These are phyloP conservation scores for Epizoanthus rinbou DNA, from an alignment of 92 coral and sea anemone species.

Conservation along the genomic window DNA sequence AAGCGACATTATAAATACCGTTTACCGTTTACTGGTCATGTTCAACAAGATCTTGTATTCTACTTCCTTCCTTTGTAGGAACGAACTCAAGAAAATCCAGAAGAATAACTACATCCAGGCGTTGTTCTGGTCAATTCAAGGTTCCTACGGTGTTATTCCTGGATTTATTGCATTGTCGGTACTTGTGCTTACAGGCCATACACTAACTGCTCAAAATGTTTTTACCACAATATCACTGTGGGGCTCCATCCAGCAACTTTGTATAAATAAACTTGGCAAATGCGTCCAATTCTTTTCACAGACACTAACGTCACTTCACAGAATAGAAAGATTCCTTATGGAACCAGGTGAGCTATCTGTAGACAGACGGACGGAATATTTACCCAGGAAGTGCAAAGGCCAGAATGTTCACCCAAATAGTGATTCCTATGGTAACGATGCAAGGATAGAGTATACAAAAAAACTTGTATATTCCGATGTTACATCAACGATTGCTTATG, in stretches of 20 bases:
- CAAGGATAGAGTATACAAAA: too few relatives aligned
- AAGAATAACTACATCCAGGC: neutral
- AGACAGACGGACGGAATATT: neutral
- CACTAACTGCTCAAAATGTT: neutral
- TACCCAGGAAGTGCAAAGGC: neutral
- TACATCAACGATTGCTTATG: too few relatives aligned
- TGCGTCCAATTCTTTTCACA: neutral
- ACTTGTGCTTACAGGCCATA: neutral
- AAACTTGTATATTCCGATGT: too few relatives aligned
- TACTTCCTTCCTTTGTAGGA: too few relatives aligned
- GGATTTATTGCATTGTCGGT: neutral
- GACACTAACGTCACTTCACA: neutral
- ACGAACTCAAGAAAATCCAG: neutral
- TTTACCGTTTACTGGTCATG: too few relatives aligned
- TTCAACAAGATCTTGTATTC: too few relatives aligned
- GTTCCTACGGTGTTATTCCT: neutral
- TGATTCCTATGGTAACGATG: too few relatives aligned
- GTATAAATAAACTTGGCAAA: neutral
- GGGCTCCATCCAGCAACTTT: neutral
- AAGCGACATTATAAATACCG: too few relatives aligned
- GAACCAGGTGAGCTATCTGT: neutral
- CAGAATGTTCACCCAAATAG: too few relatives aligned
- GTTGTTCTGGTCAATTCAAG: neutral
- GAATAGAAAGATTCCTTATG: neutral
- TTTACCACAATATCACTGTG: neutral